Evolutionary conservation across 1,140 invertebrate genomes (phyloP).

Genomic region (Heterodera schachtii): DNA sequence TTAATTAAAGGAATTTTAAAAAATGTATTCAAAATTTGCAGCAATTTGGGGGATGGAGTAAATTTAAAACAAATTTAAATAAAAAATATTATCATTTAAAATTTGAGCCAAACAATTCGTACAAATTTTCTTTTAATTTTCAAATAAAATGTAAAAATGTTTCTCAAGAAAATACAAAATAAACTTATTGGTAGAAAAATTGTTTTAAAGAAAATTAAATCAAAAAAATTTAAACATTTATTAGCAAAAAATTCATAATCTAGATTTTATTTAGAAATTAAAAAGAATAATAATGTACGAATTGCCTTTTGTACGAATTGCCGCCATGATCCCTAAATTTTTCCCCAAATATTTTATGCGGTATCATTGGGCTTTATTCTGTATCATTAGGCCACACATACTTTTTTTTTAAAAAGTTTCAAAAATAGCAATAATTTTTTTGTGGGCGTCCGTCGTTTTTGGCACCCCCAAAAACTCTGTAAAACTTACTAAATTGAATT

Average conservation of each 20-base stretch:
- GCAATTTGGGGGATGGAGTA: no score
- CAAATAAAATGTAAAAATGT: constrained; percentile 66
- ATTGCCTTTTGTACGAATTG: no score
- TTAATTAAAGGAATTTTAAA: constrained; percentile 50
- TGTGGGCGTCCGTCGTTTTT: no score
- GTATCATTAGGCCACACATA: no score
- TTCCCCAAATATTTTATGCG: no score
- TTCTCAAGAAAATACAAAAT: constrained; percentile 71
- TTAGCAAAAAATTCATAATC: background rate
- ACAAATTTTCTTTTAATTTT: background rate
- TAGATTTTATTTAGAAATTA: background rate
- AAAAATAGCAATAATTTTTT: no score
- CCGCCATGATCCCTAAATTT: no score
- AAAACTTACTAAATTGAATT: constrained; percentile 11
- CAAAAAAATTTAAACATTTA: background rate
- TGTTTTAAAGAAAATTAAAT: no score
- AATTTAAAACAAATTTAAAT: no score
- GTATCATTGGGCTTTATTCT: no score
- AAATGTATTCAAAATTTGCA: no score
- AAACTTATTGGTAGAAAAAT: background rate
- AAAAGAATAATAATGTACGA: background rate
- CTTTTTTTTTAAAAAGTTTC: no score
- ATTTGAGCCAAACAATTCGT: constrained; percentile 81
- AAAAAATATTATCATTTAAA: constrained; percentile 30
- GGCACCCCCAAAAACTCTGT: background rate